Percentiles rank a stretch among this genome's conserved stretches.
Conservation (phyloP, 1,140 invertebrate species). For the Nomia melanderi region DNA sequence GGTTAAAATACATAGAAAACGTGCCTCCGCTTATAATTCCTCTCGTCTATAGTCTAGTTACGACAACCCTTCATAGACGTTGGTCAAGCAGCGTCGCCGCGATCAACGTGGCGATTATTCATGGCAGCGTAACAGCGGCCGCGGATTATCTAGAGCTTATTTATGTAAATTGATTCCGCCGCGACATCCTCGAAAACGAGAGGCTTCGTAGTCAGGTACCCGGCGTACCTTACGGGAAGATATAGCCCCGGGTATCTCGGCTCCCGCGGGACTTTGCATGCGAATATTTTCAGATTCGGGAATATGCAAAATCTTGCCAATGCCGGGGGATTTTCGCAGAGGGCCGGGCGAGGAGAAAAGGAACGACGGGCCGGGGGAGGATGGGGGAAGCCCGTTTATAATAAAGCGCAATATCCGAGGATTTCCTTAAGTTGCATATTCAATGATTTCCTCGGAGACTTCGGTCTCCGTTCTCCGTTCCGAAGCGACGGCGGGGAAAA, state of each 20-base stretch:
- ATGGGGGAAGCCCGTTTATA: slow-evolving; percentile 74
- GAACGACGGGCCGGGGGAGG: slow-evolving; percentile 18
- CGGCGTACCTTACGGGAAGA: slow-evolving; percentile 13
- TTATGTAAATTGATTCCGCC: slow-evolving; percentile 43
- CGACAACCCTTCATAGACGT: neutral
- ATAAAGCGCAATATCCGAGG: slow-evolving; percentile 84
- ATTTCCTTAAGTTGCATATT: slow-evolving; percentile 84
- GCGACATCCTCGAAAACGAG: slow-evolving; percentile 13
- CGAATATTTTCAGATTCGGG: slow-evolving; percentile 78
- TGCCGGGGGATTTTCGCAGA: slow-evolving; percentile 21
- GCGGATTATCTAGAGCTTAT: slow-evolving; percentile 32
- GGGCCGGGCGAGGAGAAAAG: neutral
- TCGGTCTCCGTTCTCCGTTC: slow-evolving; percentile 55
- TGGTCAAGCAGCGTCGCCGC: neutral
- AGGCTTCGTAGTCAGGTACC: neutral
- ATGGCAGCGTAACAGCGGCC: neutral
- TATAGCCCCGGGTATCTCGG: slow-evolving; percentile 52
- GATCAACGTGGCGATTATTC: neutral
- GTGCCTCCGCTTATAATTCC: too few species aligned
- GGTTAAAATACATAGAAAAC: too few species aligned
- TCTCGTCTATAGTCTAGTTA: neutral
- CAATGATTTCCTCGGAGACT: slow-evolving; percentile 87
- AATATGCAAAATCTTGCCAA: slow-evolving; percentile 75
- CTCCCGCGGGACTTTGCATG: slow-evolving; percentile 67
- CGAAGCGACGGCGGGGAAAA: slow-evolving; percentile 39